Conservation (phyloP, 1,140 invertebrate genomes). For the Andrena cerasifolii region DNA sequence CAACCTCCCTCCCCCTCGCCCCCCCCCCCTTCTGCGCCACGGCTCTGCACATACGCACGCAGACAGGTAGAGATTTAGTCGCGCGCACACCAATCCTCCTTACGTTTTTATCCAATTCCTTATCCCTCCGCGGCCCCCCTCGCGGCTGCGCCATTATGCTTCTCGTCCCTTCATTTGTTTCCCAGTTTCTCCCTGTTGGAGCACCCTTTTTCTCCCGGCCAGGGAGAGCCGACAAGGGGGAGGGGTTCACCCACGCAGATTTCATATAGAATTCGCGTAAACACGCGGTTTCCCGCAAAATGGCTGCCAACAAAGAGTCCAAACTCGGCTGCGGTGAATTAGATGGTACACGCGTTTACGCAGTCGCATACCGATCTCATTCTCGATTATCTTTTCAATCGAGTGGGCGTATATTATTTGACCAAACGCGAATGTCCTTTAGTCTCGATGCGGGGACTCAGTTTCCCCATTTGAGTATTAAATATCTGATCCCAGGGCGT, state of each 20-base stretch:
- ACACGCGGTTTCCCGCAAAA: conserved; percentile 43
- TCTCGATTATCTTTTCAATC: too few species aligned
- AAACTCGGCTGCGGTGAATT: background rate
- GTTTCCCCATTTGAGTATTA: too few species aligned
- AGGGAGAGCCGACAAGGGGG: background rate
- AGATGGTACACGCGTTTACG: too few species aligned
- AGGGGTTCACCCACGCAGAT: conserved; percentile 54
- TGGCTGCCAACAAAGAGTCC: background rate
- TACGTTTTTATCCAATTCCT: conserved; percentile 70
- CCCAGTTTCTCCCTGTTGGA: conserved; percentile 50
- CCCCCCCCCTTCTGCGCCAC: conserved; percentile 46
- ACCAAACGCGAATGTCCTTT: too few species aligned
- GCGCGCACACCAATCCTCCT: conserved; percentile 60
- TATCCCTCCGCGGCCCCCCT: conserved; percentile 43
- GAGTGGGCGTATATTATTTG: too few species aligned
- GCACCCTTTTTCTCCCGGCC: conserved; percentile 39
- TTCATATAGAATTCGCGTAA: conserved; percentile 49
- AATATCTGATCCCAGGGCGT: too few species aligned
- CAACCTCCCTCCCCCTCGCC: conserved; percentile 42
- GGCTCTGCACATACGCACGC: conserved; percentile 42
- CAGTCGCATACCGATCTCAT: too few species aligned
- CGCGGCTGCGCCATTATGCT: conserved; percentile 52
- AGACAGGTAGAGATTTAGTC: conserved; percentile 43
- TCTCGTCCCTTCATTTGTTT: conserved; percentile 65
- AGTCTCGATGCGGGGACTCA: too few species aligned